These are phyloP conservation scores for Stigmatopora nigra DNA, from an alignment of 2,113 vertebrate genomes.

Conservation along the genomic window DNA sequence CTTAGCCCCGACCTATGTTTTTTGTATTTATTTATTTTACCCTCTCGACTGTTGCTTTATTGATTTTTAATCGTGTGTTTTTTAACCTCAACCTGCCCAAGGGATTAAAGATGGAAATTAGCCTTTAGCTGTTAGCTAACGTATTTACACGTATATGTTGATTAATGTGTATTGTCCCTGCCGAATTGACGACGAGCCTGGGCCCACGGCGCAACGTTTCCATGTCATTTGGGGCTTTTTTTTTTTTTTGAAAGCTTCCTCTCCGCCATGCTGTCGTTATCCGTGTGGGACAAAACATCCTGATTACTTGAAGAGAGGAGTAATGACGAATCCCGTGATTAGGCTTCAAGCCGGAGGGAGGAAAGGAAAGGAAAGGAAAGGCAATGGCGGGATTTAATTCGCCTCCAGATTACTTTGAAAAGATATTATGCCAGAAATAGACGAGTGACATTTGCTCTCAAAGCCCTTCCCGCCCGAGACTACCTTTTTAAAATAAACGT, in stretches of 20 bases:
- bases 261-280: constrained; percentile 50
- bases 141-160: too few species aligned
- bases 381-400: constrained; percentile 8
- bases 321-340: constrained; percentile 36
- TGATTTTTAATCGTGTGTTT: too few species aligned
- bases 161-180: too few species aligned
- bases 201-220: constrained; percentile 28
- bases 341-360: constrained; percentile 8
- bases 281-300: constrained; percentile 34
- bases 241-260: constrained; percentile 26
- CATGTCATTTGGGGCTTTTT: constrained; percentile 21
- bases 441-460: constrained; percentile 1
- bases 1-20: too few species aligned
- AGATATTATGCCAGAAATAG: background rate
- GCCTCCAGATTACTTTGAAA: constrained; percentile 4
- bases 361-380: constrained; percentile 4
- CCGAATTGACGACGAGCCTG: constrained; percentile 21
- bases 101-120: too few species aligned
- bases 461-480: too few species aligned
- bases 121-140: too few species aligned
- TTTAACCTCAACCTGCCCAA: too few species aligned
- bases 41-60: too few species aligned
- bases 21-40: too few species aligned
- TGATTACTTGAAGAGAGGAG: constrained; percentile 39
- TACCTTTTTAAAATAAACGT: too few species aligned